Evolutionary conservation across 2,797 vertebrate species (phyloP), one percentile per base, ranked within the genome.

Genomic region (Coilia nasus): DNA sequence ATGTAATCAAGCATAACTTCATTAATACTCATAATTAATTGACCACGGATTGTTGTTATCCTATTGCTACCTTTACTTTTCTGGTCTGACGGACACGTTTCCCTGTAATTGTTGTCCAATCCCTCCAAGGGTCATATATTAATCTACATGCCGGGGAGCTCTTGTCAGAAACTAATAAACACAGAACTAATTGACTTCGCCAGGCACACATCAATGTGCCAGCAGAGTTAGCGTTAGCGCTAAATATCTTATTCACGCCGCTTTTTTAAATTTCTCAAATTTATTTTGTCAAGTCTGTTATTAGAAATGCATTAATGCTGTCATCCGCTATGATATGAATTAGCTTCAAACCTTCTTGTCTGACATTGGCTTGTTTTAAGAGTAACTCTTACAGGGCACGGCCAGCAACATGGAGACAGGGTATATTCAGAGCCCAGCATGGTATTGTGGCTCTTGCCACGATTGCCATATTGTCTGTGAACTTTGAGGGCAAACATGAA

Each of bases 101-200:
- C 92, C 92, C 92, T 93, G 90, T 95, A 94, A 94, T 95, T 93
- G 93, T 93, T 94, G 94, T 95, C 92, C 93, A 93, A 93, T 95
- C 93, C 92, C 94, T 94, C 93, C 91, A 92, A 94, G 95, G 95
- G 94, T 94, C 94, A 94, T 92, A 93, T 94, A 95, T 95, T 95
- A 95, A 95, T 96, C 94, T 95, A 93, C 94, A 93, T 94, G 94
- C 93, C 94, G 94, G 93, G 94, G 93, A 93, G 94, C 93, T 93
- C 92, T 94, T 96, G 95, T 95, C 95, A 96, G 93, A 94, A 94
- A 94, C 94, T 95, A 95, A 96, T 95, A 96, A 95, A 95, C 93
- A 95, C 91, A 93, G 91, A 94, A 94, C 94, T 95, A 96, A 96
- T 94, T 95, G 95, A 95, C 95, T 94, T 94, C 94, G 91, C 90